A percentile compares a stretch with the other conserved stretches of the same genome.
Conservation (phyloP, 1,140 invertebrate species). For the Zaprionus capensis region DNA sequence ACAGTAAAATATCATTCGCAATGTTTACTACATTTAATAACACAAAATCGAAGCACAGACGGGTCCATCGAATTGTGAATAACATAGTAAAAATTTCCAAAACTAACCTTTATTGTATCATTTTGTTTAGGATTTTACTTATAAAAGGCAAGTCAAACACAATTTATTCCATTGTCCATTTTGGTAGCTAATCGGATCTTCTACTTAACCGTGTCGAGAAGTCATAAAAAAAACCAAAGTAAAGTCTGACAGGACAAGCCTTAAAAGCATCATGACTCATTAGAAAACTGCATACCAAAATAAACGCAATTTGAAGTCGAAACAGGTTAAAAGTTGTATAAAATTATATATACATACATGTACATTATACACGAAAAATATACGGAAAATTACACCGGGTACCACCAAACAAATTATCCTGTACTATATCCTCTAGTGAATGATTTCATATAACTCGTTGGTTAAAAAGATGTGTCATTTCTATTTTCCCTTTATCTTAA, state of each 20-base stretch:
- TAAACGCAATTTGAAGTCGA: no score
- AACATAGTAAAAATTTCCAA: neutral
- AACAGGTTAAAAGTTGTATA: no score
- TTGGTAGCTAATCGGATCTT: conserved; percentile 39
- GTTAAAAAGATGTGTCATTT: no score
- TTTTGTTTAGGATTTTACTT: conserved; percentile 11
- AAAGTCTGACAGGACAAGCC: conserved; percentile 35
- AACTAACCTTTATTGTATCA: neutral
- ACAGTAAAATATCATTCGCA: neutral
- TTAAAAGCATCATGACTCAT: conserved; percentile 18
- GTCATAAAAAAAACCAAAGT: conserved; percentile 41
- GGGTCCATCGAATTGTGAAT: conserved; percentile 2
- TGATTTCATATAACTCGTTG: neutral
- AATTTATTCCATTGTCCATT: conserved; percentile 29
- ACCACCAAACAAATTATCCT: no score
- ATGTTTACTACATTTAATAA: neutral
- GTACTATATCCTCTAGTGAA: neutral
- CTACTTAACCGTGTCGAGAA: conserved; percentile 39
- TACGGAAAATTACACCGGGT: no score
- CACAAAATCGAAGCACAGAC: neutral
- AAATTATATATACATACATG: no score
- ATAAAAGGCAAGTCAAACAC: neutral
- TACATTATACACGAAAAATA: no score
- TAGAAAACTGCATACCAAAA: conserved; percentile 29
- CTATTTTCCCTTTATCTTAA: no score